A percentile compares a stretch with the other conserved stretches of the same genome.
Evolutionary conservation across 1,140 invertebrate species (phyloP).

Genomic region (Pseudachorutes palmiensis): DNA sequence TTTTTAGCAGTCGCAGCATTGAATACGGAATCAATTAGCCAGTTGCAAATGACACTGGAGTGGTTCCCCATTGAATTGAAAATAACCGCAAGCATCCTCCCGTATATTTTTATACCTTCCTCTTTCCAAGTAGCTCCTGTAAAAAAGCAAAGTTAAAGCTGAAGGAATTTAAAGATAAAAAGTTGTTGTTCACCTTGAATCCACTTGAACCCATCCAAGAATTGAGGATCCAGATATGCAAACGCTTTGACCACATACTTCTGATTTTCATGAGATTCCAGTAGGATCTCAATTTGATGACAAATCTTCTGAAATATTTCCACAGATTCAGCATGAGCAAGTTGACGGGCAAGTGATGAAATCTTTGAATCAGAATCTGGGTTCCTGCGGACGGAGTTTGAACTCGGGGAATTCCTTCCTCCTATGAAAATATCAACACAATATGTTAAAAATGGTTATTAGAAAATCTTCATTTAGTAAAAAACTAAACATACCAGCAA

Average conservation of each 20-base stretch:
- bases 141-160: slow-evolving; percentile 1
- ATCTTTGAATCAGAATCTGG: slow-evolving; percentile 22
- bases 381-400: neutral
- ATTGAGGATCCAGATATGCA: slow-evolving; percentile 12
- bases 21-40: neutral
- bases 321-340: slow-evolving; percentile 26
- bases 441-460: neutral
- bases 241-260: slow-evolving; percentile 29
- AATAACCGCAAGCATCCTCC: slow-evolving; percentile 21
- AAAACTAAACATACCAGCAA: too few species aligned
- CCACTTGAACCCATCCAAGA: slow-evolving; percentile 23
- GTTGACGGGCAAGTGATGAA: slow-evolving; percentile 14
- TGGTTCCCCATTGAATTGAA: slow-evolving; percentile 20
- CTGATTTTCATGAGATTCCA: slow-evolving; percentile 25
- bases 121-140: slow-evolving; percentile 25
- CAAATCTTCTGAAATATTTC: slow-evolving; percentile 28
- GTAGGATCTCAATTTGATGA: slow-evolving; percentile 26
- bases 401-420: neutral
- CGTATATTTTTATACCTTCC: slow-evolving; percentile 15
- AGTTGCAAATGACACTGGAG: neutral
- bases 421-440: neutral
- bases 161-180: slow-evolving; percentile 2
- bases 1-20: neutral
- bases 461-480: too few species aligned
- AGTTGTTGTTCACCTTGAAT: slow-evolving; percentile 21